Conservation (phyloP, 2,797 vertebrate species). For the Pampus argenteus region DNA sequence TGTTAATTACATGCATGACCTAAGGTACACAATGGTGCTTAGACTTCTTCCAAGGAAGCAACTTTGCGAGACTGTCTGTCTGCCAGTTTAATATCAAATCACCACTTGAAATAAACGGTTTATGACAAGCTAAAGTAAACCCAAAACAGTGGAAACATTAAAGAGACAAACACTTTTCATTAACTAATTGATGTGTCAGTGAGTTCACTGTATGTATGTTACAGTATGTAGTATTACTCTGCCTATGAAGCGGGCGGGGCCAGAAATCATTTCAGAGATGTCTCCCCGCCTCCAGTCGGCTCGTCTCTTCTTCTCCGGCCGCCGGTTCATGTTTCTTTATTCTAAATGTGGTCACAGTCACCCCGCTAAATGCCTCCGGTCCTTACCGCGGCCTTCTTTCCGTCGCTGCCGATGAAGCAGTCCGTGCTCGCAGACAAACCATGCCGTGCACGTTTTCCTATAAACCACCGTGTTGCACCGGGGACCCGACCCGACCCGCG, state of each 20-base stretch:
- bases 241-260: constrained; percentile 20
- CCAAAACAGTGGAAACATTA: too few relatives aligned
- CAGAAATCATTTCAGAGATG: background rate
- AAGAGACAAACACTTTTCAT: too few relatives aligned
- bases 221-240: too few relatives aligned
- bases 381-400: background rate
- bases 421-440: background rate
- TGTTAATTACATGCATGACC: background rate
- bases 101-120: too few relatives aligned
- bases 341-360: constrained; percentile 58
- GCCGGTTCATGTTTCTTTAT: constrained; percentile 61
- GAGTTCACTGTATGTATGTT: too few relatives aligned
- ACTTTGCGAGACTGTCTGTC: too few relatives aligned
- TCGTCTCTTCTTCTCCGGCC: constrained; percentile 18
- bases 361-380: constrained; percentile 10
- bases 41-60: too few relatives aligned
- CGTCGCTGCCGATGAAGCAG: background rate
- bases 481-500: constrained; percentile 6
- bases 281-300: constrained; percentile 21
- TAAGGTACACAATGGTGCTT: too few relatives aligned
- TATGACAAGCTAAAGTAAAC: too few relatives aligned
- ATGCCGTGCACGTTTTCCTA: constrained; percentile 77
- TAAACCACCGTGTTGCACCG: constrained; percentile 48
- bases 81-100: too few relatives aligned
- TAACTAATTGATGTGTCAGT: background rate